Base-by-base conservation (phyloP, 1,140 invertebrate species). In the Ips typographus region DNA sequence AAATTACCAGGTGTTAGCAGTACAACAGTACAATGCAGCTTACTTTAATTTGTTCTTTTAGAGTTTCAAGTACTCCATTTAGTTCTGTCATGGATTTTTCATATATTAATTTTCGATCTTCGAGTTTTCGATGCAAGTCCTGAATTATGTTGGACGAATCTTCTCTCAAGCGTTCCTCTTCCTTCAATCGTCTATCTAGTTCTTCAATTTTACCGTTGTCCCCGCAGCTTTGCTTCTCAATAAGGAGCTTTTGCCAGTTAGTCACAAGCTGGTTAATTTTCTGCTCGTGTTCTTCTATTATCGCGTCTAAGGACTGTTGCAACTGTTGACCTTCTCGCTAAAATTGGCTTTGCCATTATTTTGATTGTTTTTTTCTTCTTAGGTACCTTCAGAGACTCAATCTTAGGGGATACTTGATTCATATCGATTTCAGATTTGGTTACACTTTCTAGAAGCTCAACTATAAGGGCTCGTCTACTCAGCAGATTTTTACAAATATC, bases 401-500 rank as follows among this genome's bases (percentile, higher is more conserved):
- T 73, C 62, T 73, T 72, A 43, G 71, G 67, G 1, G 61, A 65
- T 7, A 76, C 49, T 39, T 75, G 70, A 1, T 44, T 67, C 6
- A 67, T 60, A 38, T 74, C 71, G 2, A 74, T 56, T 55, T 72
- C 68, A 4, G 74, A 71, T 58, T 74, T 75, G 2, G 71, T 62
- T 41, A 73, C 59, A 43, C 72, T 74, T 6, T 77, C 75, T 41
- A 77, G 61, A 7, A 76, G 65, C n/a, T 74, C 73, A 1, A 75
- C 70, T 2, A 77, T 72, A n/a, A 68, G 51, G 36, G 70, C 71
- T 40, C 74, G 49, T 47, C 74, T 43, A 38, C 64, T 69, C 6
- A 76, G 53, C n/a, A 76, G 61, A 39, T 74, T 76, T 60, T 72
- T 73, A 52, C 75, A 74, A 51, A 74, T 70, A 6, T 75, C 73